Conservation (phyloP, 2,113 vertebrate genomes). For the Chaetura pelagica region DNA sequence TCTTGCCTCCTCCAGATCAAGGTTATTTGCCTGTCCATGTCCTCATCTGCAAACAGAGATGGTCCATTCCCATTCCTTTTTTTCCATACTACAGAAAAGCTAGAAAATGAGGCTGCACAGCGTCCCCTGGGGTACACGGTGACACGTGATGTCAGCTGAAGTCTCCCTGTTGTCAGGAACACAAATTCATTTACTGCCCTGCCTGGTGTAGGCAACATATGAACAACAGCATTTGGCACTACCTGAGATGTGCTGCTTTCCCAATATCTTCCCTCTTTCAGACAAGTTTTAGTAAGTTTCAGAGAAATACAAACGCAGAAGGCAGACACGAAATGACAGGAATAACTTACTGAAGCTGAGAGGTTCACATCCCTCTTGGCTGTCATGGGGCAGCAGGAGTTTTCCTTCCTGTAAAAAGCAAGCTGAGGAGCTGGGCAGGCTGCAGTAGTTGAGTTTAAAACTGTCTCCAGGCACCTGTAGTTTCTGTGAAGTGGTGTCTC, state of each 20-base stretch:
- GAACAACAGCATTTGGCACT: neutral
- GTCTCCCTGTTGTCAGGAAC: neutral
- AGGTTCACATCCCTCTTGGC: neutral
- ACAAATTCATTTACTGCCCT: neutral
- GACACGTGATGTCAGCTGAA: neutral
- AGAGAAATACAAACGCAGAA: neutral
- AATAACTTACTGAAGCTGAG: neutral
- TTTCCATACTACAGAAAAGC: neutral
- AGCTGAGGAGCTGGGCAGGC: neutral
- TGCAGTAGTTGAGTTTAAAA: neutral
- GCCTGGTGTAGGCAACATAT: neutral
- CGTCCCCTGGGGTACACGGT: neutral
- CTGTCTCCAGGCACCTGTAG: neutral
- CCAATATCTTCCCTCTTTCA: neutral
- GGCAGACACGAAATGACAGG: neutral
- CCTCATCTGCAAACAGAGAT: neutral
- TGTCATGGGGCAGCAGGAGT: neutral
- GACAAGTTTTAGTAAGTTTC: neutral
- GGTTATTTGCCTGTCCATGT: neutral
- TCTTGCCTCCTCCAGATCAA: neutral
- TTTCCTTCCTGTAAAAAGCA: neutral
- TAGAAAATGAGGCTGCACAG: neutral
- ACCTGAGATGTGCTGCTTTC: neutral
- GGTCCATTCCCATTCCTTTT: neutral
- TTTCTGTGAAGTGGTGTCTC: neutral